phyloP scores from a whole-genome alignment of 2,797 vertebrate genomes.

The Sylvia borin region DNA sequence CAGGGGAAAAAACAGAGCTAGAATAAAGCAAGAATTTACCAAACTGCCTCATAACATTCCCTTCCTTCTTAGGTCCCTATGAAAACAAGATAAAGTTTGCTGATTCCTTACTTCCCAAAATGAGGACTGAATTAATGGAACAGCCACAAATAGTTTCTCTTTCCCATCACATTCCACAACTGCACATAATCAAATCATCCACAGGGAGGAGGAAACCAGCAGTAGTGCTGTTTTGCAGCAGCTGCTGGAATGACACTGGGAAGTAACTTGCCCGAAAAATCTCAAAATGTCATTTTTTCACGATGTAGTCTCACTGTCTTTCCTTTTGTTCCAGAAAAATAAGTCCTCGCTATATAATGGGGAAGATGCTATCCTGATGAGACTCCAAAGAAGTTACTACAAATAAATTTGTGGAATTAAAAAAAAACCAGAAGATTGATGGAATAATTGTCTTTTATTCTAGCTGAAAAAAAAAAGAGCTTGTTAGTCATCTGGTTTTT shows the following conservation, averaged over 20 bases:
- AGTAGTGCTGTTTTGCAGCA: neutral
- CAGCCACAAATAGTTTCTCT: conserved; percentile 55
- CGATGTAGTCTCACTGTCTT: neutral
- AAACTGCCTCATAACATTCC: neutral
- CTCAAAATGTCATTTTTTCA: neutral
- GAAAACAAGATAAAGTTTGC: conserved; percentile 23
- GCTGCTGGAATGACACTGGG: neutral
- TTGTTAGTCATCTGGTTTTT: neutral
- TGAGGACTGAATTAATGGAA: conserved; percentile 19
- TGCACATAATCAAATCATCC: neutral
- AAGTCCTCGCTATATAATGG: neutral
- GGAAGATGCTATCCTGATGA: neutral
- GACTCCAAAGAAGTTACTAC: neutral
- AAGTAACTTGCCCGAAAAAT: neutral
- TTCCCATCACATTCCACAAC: neutral
- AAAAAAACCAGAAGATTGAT: neutral
- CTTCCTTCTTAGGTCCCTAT: neutral
- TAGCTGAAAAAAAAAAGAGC: neutral
- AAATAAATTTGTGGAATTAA: neutral
- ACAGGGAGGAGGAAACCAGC: neutral
- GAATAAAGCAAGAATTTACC: conserved; percentile 31
- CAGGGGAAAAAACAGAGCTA: neutral
- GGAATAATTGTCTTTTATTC: neutral
- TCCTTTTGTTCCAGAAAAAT: conserved; percentile 34
- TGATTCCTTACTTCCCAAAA: conserved; percentile 66